Conservation (phyloP, 1,140 invertebrate species). For the Neodiprion fabricii region DNA sequence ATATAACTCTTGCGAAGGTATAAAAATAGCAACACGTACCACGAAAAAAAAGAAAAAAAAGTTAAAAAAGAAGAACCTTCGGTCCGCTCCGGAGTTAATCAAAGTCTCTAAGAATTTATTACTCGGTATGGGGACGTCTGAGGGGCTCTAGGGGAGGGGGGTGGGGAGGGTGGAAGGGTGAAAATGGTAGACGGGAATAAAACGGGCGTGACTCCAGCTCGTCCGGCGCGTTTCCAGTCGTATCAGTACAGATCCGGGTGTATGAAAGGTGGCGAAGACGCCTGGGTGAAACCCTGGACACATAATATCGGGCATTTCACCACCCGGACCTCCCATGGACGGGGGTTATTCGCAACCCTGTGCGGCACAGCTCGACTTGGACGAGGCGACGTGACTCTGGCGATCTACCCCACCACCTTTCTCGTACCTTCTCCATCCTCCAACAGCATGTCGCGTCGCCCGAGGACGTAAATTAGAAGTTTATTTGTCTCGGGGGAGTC, state of each 20-base stretch:
- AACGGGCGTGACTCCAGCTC: not conserved
- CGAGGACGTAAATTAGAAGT: constrained; percentile 42
- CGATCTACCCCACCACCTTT: not conserved
- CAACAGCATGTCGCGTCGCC: constrained; percentile 4
- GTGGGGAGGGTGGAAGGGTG: constrained; percentile 7
- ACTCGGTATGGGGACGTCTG: no score
- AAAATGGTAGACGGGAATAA: not conserved
- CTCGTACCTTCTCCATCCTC: not conserved
- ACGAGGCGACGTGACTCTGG: not conserved
- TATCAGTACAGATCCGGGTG: not conserved
- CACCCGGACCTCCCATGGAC: constrained; percentile 4
- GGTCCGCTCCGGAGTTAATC: no score
- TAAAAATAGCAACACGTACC: no score
- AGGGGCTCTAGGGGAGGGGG: not conserved
- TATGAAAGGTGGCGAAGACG: no score
- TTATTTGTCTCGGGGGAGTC: constrained; percentile 38
- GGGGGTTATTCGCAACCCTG: constrained; percentile 25
- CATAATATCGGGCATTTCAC: constrained; percentile 13
- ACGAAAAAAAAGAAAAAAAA: no score
- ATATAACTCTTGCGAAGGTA: no score
- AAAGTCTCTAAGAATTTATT: no score
- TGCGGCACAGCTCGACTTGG: constrained; percentile 26
- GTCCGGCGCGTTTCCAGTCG: not conserved
- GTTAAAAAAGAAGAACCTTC: no score
- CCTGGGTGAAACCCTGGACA: constrained; percentile 1